A percentile compares a stretch with the other conserved stretches of the same genome.
Conservation (phyloP, 2,888 invertebrate species). For the Melitaea athalia region DNA sequence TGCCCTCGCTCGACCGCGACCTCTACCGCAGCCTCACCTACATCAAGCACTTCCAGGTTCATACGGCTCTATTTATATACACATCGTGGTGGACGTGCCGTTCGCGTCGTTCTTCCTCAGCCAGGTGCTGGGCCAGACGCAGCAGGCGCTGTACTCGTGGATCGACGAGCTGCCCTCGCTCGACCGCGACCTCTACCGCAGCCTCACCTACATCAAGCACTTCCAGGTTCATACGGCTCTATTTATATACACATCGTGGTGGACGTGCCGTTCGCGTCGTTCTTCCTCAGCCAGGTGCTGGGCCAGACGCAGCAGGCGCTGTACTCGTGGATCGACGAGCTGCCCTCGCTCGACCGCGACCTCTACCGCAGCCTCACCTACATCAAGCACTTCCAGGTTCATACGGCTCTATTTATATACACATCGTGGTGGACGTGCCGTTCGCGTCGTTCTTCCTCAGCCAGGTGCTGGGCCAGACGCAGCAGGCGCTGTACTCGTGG, state of each 20-base stretch:
- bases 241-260: too few relatives aligned
- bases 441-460: constrained; percentile 99
- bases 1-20: constrained; percentile 97
- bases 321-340: constrained; percentile 98
- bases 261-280: constrained; percentile 99
- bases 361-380: constrained; percentile 97
- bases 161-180: constrained; percentile 98
- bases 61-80: too few relatives aligned
- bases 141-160: constrained; percentile 96
- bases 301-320: constrained; percentile 96
- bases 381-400: constrained; percentile 93
- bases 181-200: constrained; percentile 97
- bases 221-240: constrained; percentile 84
- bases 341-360: constrained; percentile 97
- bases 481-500: constrained; percentile 96
- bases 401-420: too few relatives aligned
- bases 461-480: constrained; percentile 96
- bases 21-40: constrained; percentile 97
- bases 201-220: constrained; percentile 97
- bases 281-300: constrained; percentile 97
- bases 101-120: constrained; percentile 99
- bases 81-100: constrained; percentile 98
- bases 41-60: constrained; percentile 93
- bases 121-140: constrained; percentile 96
- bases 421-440: constrained; percentile 98